Evolutionary conservation across 2,113 vertebrate species (phyloP).

Genomic region (Antechinus flavipes): DNA sequence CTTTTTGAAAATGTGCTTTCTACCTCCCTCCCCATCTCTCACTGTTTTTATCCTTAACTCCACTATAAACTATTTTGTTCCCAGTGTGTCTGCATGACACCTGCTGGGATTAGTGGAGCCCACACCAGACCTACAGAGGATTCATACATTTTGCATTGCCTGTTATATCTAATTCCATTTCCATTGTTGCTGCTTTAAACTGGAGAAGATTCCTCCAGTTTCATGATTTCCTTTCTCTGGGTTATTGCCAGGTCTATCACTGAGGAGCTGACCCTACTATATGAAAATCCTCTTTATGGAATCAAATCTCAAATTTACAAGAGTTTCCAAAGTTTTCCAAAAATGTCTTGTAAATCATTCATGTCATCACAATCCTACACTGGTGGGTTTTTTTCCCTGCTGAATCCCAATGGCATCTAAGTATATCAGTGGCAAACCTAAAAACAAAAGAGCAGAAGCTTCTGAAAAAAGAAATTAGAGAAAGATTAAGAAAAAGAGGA

Average conservation of each 20-base stretch:
- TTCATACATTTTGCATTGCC: constrained; percentile 37
- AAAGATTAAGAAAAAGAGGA: constrained; percentile 12
- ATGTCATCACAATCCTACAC: neutral
- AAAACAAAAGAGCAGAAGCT: neutral
- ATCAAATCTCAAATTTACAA: constrained; percentile 38
- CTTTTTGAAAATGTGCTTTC: constrained; percentile 8
- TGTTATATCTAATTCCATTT: constrained; percentile 58
- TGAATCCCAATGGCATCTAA: constrained; percentile 45
- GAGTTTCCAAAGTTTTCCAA: constrained; percentile 52
- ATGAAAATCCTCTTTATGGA: constrained; percentile 53
- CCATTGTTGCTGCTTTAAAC: neutral
- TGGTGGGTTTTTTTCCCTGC: constrained; percentile 12
- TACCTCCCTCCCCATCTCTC: constrained; percentile 48
- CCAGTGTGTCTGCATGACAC: constrained; percentile 74
- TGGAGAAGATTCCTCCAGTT: constrained; percentile 21
- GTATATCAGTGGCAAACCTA: neutral
- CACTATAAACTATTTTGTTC: constrained; percentile 75
- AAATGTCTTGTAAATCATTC: constrained; percentile 44
- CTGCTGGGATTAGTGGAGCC: constrained; percentile 77
- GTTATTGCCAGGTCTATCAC: constrained; percentile 52
- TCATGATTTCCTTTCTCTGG: constrained; percentile 52
- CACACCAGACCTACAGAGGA: constrained; percentile 17
- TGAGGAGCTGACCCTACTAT: constrained; percentile 15
- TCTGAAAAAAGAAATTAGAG: neutral
- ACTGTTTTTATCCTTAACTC: constrained; percentile 79